These are phyloP conservation scores for Boloria euphrosyne DNA, from an alignment of 2,888 invertebrate genomes.

Conservation along the genomic window DNA sequence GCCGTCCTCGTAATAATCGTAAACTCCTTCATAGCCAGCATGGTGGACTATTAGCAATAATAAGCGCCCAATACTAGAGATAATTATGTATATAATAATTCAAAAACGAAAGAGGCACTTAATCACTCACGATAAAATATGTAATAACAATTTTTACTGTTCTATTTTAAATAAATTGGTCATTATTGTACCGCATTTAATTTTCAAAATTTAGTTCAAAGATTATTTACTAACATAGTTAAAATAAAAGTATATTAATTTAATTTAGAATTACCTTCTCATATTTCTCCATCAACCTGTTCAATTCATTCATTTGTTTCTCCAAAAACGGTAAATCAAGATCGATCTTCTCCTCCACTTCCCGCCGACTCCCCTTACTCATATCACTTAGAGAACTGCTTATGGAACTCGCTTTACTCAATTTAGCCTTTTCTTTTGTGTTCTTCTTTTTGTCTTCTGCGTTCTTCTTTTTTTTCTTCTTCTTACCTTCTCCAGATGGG, in stretches of 20 bases:
- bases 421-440: slow-evolving; percentile 42
- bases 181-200: no score
- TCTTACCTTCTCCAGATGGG: slow-evolving; percentile 32
- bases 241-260: not conserved
- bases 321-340: slow-evolving; percentile 74
- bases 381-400: slow-evolving; percentile 67
- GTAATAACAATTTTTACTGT: no score
- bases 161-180: no score
- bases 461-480: slow-evolving; percentile 37
- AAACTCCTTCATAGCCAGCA: no score
- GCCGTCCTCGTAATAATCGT: no score
- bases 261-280: slow-evolving; percentile 53
- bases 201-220: no score
- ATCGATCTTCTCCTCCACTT: slow-evolving; percentile 40
- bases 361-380: slow-evolving; percentile 54
- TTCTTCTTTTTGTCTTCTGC: slow-evolving; percentile 32
- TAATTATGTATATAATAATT: no score
- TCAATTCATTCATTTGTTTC: slow-evolving; percentile 79
- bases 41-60: no score
- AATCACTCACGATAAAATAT: no score
- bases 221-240: not conserved
- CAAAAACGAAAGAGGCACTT: no score
- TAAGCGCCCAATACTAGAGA: no score
- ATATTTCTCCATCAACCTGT: slow-evolving; percentile 66
- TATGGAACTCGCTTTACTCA: slow-evolving; percentile 62